Evolutionary conservation across 2,113 vertebrate genomes (phyloP), one percentile per base, ranked within the genome.

Genomic region (Uria aalge): DNA sequence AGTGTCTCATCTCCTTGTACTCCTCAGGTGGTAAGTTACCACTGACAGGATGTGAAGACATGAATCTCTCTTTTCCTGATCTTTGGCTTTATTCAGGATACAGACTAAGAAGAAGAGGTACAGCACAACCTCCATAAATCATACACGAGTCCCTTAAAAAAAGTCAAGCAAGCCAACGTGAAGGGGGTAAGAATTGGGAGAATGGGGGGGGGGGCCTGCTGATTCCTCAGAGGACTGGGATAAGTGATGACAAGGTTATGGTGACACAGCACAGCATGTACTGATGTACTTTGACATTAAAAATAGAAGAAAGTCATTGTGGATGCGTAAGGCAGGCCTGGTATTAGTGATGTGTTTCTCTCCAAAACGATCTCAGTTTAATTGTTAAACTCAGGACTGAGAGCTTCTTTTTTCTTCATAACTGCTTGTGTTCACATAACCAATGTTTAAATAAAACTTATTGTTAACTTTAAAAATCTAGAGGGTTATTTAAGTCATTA

Each of bases 401-500:
- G 50, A 77, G 19, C 9, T 85, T 32, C 32, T 84, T 80, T 90
- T 68, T 88, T 60, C 40, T 57, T 40, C 32, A 38, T 29, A 41
- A 38, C 26, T 67, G 19, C 29, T 90, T 69, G 15, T 50, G 52
- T 83, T 88, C 72, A 68, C 26, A 52, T 64, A 90, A 84, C 12
- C 5, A 38, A 45, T 79, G 50, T 75, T 92, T 63, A 91, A 90
- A 92, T 89, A 97, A 96, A 96, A 94, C 87, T 90, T 62, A 84
- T 5, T 88, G 84, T 97, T 94, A 95, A 91, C 82, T 72, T 64
- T 81, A 86, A 96, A 96, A 92, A 96, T 87, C 52, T 41, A 56
- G 78, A 91, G 55, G 75, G 91, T 96, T 97, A 88, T 92, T 94
- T 93, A 96, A 97, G 77, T 94, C 85, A 97, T 41, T 97, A 97